Evolutionary conservation across 2,113 vertebrate species (phyloP).

Genomic region (Rhynchomys soricoides): DNA sequence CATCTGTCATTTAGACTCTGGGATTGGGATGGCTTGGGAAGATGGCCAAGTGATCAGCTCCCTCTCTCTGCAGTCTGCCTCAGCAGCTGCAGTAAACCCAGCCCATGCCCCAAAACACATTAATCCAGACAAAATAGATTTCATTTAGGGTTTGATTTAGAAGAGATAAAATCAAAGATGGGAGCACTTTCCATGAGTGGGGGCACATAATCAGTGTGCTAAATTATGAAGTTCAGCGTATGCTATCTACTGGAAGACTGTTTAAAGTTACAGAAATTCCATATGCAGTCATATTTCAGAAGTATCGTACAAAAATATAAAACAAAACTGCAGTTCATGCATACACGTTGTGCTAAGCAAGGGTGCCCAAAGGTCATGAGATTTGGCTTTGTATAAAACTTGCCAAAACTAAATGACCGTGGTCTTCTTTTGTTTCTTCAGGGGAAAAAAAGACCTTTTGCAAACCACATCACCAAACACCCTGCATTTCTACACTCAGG

Average conservation of each 20-base stretch:
- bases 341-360: constrained; percentile 77
- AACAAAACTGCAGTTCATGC: constrained; percentile 81
- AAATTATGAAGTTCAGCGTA: constrained; percentile 70
- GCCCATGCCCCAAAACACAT: constrained; percentile 25
- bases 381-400: constrained; percentile 76
- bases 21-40: constrained; percentile 54
- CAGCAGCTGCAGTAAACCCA: constrained; percentile 52
- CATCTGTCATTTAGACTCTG: constrained; percentile 53
- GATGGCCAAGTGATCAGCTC: constrained; percentile 53
- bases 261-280: constrained; percentile 83
- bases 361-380: constrained; percentile 74
- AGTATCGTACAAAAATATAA: constrained; percentile 82
- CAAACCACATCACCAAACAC: constrained; percentile 70
- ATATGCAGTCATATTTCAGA: constrained; percentile 80
- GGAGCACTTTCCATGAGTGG: constrained; percentile 62
- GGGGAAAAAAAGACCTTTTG: constrained; percentile 72
- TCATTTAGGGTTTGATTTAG: constrained; percentile 67
- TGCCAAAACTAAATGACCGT: constrained; percentile 46
- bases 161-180: constrained; percentile 60
- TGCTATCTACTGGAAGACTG: constrained; percentile 75
- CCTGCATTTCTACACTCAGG: constrained; percentile 76
- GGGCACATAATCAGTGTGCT: constrained; percentile 58
- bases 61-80: not conserved
- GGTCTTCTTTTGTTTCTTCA: constrained; percentile 73
- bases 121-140: constrained; percentile 60